Evolutionary conservation across 2,113 vertebrate genomes (phyloP).

Genomic region (Chrysochloris asiatica): DNA sequence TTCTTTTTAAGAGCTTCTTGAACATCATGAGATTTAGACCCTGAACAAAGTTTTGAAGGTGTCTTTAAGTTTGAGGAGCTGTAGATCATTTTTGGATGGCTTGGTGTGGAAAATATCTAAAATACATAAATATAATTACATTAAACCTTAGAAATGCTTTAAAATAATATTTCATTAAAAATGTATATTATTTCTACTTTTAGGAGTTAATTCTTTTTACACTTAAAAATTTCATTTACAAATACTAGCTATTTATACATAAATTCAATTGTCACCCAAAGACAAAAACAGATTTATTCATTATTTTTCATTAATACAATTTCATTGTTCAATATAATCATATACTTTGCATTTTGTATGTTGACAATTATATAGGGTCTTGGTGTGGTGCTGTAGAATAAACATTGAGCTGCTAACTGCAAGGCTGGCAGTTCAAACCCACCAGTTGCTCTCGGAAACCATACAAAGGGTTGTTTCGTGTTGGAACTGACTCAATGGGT

Average conservation of each 20-base stretch:
- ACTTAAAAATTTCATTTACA: constrained; percentile 21
- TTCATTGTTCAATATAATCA: neutral
- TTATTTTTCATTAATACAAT: constrained; percentile 5
- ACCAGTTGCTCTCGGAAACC: too few relatives aligned
- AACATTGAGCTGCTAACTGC: too few relatives aligned
- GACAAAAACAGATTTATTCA: neutral
- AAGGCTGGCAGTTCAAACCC: too few relatives aligned
- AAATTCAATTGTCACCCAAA: constrained; percentile 20
- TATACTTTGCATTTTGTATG: neutral
- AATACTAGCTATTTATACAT: constrained; percentile 28
- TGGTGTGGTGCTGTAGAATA: too few relatives aligned
- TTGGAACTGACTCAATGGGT: too few relatives aligned
- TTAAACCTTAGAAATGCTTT: constrained; percentile 22
- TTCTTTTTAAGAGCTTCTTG: constrained; percentile 97
- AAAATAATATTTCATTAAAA: constrained; percentile 43
- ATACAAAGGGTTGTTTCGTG: too few relatives aligned
- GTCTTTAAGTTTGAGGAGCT: constrained; percentile 88
- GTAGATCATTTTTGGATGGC: constrained; percentile 90
- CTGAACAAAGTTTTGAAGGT: constrained; percentile 88
- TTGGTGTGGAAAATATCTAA: constrained; percentile 85
- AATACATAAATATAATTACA: constrained; percentile 57
- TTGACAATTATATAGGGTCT: constrained; percentile 20
- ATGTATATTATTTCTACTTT: neutral
- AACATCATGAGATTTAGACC: constrained; percentile 91
- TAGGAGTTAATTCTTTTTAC: neutral